phyloP scores from a whole-genome alignment of 2,113 vertebrate species.

The Ciconia maguari region DNA sequence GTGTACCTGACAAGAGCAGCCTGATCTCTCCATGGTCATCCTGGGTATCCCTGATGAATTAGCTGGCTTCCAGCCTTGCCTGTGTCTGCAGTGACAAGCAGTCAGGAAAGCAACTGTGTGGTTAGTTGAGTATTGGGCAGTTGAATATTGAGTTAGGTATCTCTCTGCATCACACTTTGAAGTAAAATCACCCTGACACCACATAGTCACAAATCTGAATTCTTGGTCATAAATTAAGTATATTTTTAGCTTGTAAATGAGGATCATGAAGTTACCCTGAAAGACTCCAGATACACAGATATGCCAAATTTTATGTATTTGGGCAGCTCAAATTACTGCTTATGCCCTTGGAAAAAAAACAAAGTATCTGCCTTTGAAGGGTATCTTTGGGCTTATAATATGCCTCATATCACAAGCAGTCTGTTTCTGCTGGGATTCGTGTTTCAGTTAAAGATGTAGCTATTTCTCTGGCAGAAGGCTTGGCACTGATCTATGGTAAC shows the following conservation, averaged over 20 bases:
- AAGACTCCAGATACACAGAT: not conserved
- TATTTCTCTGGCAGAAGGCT: not conserved
- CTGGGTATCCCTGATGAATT: not conserved
- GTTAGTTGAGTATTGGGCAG: not conserved
- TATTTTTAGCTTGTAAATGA: not conserved
- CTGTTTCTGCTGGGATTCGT: not conserved
- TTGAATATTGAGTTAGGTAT: not conserved
- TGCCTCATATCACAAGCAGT: not conserved
- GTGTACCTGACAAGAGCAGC: not conserved
- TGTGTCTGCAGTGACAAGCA: not conserved
- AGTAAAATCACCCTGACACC: not conserved
- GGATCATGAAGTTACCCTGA: not conserved
- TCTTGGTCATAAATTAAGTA: not conserved
- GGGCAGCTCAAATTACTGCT: not conserved
- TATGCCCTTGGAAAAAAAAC: not conserved
- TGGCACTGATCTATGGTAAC: not conserved
- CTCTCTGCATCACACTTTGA: not conserved
- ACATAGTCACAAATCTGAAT: not conserved
- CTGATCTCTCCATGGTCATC: not conserved
- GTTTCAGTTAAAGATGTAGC: not conserved
- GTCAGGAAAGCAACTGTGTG: rapidly evolving
- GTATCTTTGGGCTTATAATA: not conserved
- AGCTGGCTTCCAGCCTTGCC: not conserved
- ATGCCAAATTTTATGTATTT: not conserved
- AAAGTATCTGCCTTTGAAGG: not conserved